A percentile compares a stretch with the other conserved stretches of the same genome.
Conservation (phyloP, 2,113 vertebrate genomes). For the Haplochromis burtoni region DNA sequence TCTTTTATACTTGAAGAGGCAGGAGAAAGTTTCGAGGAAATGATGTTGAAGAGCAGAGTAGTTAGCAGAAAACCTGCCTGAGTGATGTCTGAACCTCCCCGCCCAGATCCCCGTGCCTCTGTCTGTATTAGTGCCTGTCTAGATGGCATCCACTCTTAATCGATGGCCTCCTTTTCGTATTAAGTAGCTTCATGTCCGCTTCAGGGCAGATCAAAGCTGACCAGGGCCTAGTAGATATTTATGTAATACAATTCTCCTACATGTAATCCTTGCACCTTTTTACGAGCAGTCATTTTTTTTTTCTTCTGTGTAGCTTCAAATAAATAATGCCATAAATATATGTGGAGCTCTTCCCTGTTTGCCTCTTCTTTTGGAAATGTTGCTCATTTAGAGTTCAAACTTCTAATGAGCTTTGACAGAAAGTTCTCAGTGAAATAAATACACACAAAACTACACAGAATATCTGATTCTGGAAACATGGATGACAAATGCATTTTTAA, state of each 20-base stretch:
- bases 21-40: background rate
- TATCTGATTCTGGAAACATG: background rate
- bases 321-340: slow-evolving; percentile 21
- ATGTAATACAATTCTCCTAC: background rate
- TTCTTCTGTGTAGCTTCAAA: slow-evolving; percentile 19
- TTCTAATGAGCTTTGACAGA: background rate
- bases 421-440: background rate
- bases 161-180: background rate
- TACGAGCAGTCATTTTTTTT: background rate
- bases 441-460: background rate
- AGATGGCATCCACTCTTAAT: slow-evolving; percentile 19
- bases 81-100: background rate
- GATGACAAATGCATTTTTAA: rapidly evolving
- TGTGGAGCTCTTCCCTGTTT: background rate
- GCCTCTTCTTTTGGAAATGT: background rate
- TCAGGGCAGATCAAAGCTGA: background rate
- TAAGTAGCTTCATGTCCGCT: background rate
- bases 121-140: slow-evolving; percentile 29
- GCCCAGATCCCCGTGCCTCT: background rate
- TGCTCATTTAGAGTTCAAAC: background rate
- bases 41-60: background rate
- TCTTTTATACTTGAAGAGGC: slow-evolving; percentile 26
- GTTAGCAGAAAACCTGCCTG: background rate
- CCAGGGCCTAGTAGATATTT: background rate
- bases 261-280: slow-evolving; percentile 25